A percentile compares a stretch with the other conserved stretches of the same genome.
Conservation (phyloP, 37 sponge, comb jelly and placozoan species). For the Crambe crambe region DNA sequence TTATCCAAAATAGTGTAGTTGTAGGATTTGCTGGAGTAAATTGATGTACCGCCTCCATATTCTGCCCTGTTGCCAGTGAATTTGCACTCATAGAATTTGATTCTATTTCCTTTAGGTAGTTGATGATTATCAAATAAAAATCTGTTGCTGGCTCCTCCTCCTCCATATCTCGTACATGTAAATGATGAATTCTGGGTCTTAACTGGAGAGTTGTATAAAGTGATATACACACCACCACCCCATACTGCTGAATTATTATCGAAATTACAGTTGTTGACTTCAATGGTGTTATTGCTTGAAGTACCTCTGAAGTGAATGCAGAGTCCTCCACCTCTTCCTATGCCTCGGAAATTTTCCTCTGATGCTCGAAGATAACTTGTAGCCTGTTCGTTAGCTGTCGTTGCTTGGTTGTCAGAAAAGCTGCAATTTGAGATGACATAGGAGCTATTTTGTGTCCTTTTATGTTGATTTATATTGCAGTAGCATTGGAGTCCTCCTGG, state of each 20-base stretch:
- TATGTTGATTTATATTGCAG: neutral
- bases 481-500: neutral
- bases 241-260: neutral
- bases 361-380: neutral
- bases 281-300: neutral
- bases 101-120: neutral
- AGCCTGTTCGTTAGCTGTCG: neutral
- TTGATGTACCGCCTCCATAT: neutral
- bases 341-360: neutral
- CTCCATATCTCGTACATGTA: neutral
- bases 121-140: no score
- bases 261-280: neutral
- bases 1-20: neutral
- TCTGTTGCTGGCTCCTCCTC: neutral
- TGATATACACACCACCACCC: neutral
- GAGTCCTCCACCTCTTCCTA: constrained; percentile 19
- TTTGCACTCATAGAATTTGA: no score
- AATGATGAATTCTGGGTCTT: no score
- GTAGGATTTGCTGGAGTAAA: neutral
- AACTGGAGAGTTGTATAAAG: neutral
- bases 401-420: neutral
- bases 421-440: constrained; percentile 3
- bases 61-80: neutral
- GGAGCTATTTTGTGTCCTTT: neutral
- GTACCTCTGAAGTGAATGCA: neutral